Evolutionary conservation across 2,113 vertebrate genomes (phyloP).

Genomic region (Cebus imitator): DNA sequence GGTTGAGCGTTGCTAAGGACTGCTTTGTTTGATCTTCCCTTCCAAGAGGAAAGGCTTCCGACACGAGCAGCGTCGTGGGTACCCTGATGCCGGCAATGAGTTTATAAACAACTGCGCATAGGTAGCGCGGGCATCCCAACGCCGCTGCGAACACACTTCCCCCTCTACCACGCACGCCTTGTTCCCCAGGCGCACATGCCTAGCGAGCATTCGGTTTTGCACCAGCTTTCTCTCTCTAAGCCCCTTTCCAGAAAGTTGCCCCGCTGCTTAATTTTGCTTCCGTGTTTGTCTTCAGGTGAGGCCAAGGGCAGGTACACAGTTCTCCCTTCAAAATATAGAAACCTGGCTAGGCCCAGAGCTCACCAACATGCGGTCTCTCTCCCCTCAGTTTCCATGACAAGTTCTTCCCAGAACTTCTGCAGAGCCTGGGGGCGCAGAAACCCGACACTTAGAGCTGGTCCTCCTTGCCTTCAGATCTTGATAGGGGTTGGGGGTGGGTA

Average conservation of each 20-base stretch:
- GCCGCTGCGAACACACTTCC: not conserved
- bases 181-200: not conserved
- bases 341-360: not conserved
- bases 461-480: not conserved
- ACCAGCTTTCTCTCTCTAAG: not conserved
- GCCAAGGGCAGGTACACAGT: not conserved
- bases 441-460: rapidly evolving
- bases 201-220: rapidly evolving
- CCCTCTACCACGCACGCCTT: too few relatives aligned
- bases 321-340: not conserved
- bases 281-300: not conserved
- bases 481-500: rapidly evolving
- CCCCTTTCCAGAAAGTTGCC: not conserved
- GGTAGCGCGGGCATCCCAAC: not conserved
- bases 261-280: rapidly evolving
- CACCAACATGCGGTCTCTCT: rapidly evolving
- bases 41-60: not conserved
- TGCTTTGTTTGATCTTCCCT: not conserved
- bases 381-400: not conserved
- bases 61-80: not conserved
- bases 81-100: not conserved
- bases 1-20: not conserved
- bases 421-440: not conserved
- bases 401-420: not conserved
- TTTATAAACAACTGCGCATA: conserved; percentile 2